phyloP scores from a whole-genome alignment of 1,140 invertebrate genomes.

The Zaprionus davidi region DNA sequence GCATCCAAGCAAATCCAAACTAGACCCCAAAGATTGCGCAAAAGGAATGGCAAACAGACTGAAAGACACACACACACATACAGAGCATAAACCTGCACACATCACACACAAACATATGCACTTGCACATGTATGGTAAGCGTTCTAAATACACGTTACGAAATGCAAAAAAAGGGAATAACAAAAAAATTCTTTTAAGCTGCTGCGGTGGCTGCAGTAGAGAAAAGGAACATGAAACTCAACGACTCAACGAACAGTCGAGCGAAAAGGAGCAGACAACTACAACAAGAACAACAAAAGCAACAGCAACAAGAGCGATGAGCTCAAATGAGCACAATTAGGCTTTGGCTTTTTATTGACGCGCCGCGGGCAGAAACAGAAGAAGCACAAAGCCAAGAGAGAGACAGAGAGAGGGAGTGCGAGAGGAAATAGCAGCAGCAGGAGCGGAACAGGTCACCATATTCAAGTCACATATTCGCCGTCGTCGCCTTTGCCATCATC shows the following conservation, averaged over 20 bases:
- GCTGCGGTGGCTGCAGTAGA: slow-evolving; percentile 46
- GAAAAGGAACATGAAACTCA: slow-evolving; percentile 36
- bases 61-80: slow-evolving; percentile 26
- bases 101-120: neutral
- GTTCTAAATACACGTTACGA: slow-evolving; percentile 77
- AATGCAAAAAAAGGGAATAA: slow-evolving; percentile 71
- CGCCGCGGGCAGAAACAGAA: slow-evolving; percentile 53
- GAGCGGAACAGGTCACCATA: slow-evolving; percentile 69
- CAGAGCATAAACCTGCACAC: neutral
- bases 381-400: slow-evolving; percentile 16
- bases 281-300: slow-evolving; percentile 14
- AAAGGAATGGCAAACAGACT: slow-evolving; percentile 63
- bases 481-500: slow-evolving; percentile 20
- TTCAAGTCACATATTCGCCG: slow-evolving; percentile 65
- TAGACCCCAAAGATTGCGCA: slow-evolving; percentile 59
- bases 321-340: slow-evolving; percentile 81
- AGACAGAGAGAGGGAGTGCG: neutral
- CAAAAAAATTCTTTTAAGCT: slow-evolving; percentile 69
- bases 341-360: slow-evolving; percentile 77
- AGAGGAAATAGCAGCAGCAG: slow-evolving; percentile 34
- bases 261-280: slow-evolving; percentile 42
- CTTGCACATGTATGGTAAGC: slow-evolving; percentile 11
- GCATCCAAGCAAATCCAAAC: slow-evolving; percentile 71
- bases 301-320: slow-evolving; percentile 40
- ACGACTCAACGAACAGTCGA: slow-evolving; percentile 12